Base-by-base conservation (phyloP, 2,113 vertebrate species). In the Takifugu bimaculatus region DNA sequence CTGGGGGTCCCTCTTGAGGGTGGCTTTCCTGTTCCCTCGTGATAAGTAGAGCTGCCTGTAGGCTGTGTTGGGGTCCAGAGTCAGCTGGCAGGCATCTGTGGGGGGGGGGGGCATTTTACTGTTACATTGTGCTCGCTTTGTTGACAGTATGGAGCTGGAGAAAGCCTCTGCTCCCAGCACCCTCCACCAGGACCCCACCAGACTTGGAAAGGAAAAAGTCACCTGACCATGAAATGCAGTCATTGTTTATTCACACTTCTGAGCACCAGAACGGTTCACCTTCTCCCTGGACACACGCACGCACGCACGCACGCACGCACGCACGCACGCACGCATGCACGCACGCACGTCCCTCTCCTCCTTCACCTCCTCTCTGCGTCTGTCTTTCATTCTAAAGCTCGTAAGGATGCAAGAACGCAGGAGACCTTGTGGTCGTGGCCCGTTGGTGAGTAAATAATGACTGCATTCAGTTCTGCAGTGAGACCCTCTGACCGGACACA, bases 11-110 rank as follows among this genome's bases (percentile, higher is more conserved):
- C 78, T 86, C 78, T 90, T 92, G 4, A 91, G 78, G 6, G 77
- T 15, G 1, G 90, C 91, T 74, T 92, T 92, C 74, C 83, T 82
- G 81, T 92, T 91, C 28, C 88, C 75, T 43, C 90, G 80, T 6
- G 91, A 92, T 63, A 92, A 52, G 75, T 89, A 86, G 57, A 92
- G 85, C 76, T 91, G 90, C 75, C 74, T 88, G 72, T 92, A 91
- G 59, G 91, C 90, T 45, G 91, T 91, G 85, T 83, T 89, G 2
- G 81, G 29, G 81, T 92, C 91, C 74, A 92, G 68, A 56, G 90
- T 92, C 55, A 92, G 84, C 54, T 78, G 81, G 63, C 86, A 89
- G 45, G 89, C 88, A 81, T 90, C 91, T 92, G 13, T 28, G 13
- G 39, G 43, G 50, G 27, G 26, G 51, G 7, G 14, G 66, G 54